A percentile compares a stretch with the other conserved stretches of the same genome.
These are phyloP conservation scores for Maccullochella peelii DNA, from an alignment of 2,113 vertebrate species.

Conservation along the genomic window DNA sequence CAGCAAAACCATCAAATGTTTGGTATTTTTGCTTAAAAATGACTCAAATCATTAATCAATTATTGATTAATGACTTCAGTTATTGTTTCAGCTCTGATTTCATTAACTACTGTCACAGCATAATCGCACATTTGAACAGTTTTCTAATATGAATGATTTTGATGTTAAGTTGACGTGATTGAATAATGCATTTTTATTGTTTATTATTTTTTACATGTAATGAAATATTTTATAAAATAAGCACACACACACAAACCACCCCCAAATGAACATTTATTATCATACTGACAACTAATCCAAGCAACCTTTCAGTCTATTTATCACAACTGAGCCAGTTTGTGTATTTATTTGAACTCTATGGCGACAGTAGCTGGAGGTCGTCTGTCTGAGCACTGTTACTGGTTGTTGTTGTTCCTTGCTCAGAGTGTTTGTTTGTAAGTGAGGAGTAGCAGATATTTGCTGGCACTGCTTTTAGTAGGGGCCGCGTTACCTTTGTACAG, in stretches of 20 bases:
- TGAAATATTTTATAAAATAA: not conserved
- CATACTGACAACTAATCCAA: not conserved
- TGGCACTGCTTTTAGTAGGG: not conserved
- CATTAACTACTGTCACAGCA: not conserved
- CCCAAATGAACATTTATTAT: not conserved
- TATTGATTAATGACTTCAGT: not conserved
- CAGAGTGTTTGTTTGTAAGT: not conserved
- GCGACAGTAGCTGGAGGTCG: not conserved
- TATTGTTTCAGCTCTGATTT: not conserved
- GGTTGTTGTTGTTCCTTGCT: not conserved
- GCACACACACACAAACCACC: too few relatives aligned
- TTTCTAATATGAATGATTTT: not conserved
- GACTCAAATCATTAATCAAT: too few relatives aligned
- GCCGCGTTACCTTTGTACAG: conserved; percentile 90
- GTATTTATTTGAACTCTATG: conserved; percentile 10
- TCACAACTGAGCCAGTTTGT: not conserved
- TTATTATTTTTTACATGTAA: not conserved
- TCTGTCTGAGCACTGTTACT: not conserved
- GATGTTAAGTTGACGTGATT: not conserved
- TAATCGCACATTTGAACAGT: not conserved
- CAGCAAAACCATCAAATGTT: not conserved
- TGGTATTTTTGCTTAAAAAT: too few relatives aligned
- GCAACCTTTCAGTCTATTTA: not conserved
- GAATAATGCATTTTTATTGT: not conserved
- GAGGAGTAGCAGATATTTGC: not conserved